phyloP scores from a whole-genome alignment of 2,113 vertebrate species.

The Isurus oxyrinchus region DNA sequence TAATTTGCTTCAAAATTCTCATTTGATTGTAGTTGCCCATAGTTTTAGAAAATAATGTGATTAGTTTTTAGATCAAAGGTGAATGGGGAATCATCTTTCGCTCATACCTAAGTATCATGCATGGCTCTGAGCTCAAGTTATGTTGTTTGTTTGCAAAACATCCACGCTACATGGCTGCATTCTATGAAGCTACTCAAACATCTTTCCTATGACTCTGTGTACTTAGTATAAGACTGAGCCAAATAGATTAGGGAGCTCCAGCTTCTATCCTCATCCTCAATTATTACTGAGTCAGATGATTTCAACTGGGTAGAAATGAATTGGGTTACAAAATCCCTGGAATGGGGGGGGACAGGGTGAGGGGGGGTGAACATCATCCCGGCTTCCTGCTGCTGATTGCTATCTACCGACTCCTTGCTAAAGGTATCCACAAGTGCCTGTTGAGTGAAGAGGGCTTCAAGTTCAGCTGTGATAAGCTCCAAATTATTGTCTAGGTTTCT shows the following conservation, averaged over 20 bases:
- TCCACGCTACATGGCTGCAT: background rate
- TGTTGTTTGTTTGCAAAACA: background rate
- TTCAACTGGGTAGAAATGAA: background rate
- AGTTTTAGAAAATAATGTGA: background rate
- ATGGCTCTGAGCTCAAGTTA: background rate
- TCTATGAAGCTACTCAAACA: background rate
- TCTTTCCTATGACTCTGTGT: background rate
- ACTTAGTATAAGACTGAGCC: background rate
- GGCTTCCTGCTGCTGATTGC: background rate
- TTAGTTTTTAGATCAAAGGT: background rate
- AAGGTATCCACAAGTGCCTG: background rate
- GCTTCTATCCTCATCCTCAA: background rate
- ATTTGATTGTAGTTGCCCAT: background rate
- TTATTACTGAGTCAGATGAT: background rate
- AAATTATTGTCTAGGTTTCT: background rate
- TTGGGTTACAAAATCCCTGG: background rate
- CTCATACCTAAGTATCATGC: background rate
- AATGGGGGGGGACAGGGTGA: background rate
- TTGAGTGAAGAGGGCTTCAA: background rate
- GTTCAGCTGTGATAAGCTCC: background rate
- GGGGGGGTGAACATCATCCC: background rate
- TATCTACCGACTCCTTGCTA: background rate
- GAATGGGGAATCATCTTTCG: background rate
- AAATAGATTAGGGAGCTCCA: background rate
- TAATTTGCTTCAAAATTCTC: background rate